phyloP scores from a whole-genome alignment of 64 coral and sea anemone species.

The Cladopsammia gracilis region DNA sequence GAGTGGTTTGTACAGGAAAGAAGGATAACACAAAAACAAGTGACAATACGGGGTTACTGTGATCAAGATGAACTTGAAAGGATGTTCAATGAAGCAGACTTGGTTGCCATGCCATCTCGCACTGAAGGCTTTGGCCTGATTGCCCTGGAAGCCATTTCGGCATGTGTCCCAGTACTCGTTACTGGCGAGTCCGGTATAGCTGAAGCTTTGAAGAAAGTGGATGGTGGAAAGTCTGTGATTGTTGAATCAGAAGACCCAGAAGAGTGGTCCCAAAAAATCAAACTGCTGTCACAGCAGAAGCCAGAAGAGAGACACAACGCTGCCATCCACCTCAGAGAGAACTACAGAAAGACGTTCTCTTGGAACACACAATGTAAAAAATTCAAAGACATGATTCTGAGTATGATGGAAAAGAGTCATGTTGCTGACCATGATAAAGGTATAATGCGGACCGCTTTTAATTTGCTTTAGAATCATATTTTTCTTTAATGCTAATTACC shows the following conservation, averaged over 20 bases:
- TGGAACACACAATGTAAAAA: background rate
- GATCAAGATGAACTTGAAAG: constrained; percentile 14
- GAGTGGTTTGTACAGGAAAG: background rate
- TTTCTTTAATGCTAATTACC: too few species aligned
- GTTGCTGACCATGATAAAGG: too few species aligned
- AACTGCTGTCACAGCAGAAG: too few species aligned
- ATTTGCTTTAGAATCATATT: too few species aligned
- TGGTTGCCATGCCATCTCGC: constrained; percentile 5
- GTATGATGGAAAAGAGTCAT: background rate
- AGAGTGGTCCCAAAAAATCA: background rate
- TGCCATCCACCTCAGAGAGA: background rate
- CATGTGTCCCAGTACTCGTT: background rate
- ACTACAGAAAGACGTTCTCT: too few species aligned
- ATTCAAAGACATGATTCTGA: background rate
- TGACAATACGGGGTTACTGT: background rate
- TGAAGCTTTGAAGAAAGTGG: background rate
- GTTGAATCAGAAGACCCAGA: background rate
- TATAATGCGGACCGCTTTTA: too few species aligned
- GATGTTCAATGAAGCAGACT: background rate
- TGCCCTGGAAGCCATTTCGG: constrained; percentile 28
- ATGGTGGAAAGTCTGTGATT: background rate
- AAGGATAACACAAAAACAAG: too few species aligned
- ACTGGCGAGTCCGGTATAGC: background rate
- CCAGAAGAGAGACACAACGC: background rate
- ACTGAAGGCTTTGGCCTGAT: constrained; percentile 35